Evolutionary conservation across 2,113 vertebrate genomes (phyloP).

Genomic region (Jacana jacana): DNA sequence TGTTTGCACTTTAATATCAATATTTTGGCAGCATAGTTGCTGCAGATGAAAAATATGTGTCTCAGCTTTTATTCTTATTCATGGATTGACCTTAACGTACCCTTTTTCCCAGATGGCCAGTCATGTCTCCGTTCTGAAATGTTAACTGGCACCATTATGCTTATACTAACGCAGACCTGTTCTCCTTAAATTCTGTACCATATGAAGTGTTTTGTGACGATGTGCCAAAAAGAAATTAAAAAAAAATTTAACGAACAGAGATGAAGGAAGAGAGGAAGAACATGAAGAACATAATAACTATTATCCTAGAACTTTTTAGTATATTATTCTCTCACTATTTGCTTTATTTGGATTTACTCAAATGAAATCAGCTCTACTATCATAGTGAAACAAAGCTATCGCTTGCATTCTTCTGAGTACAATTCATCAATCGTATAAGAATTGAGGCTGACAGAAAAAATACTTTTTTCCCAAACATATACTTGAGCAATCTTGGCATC

Average conservation of each 20-base stretch:
- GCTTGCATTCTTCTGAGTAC: neutral
- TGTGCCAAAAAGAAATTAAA: neutral
- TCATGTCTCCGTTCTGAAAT: conserved; percentile 20
- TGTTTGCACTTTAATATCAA: conserved; percentile 51
- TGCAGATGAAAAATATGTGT: neutral
- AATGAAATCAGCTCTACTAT: neutral
- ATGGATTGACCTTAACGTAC: conserved; percentile 32
- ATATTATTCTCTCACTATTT: neutral
- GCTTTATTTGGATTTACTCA: neutral
- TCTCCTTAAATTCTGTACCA: neutral
- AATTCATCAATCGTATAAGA: neutral
- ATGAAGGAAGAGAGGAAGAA: neutral
- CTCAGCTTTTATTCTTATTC: conserved; percentile 23
- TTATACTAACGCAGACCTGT: neutral
- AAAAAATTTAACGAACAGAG: neutral
- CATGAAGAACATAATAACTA: neutral
- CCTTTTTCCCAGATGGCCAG: conserved; percentile 26
- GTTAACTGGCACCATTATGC: conserved; percentile 23
- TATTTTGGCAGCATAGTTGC: conserved; percentile 38
- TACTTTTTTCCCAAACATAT: neutral
- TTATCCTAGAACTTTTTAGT: neutral
- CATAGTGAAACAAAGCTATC: neutral
- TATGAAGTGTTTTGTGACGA: neutral
- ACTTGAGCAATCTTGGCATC: neutral
- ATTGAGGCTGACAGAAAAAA: neutral